Conservation (phyloP, 2,797 vertebrate genomes). For the Huso huso region DNA sequence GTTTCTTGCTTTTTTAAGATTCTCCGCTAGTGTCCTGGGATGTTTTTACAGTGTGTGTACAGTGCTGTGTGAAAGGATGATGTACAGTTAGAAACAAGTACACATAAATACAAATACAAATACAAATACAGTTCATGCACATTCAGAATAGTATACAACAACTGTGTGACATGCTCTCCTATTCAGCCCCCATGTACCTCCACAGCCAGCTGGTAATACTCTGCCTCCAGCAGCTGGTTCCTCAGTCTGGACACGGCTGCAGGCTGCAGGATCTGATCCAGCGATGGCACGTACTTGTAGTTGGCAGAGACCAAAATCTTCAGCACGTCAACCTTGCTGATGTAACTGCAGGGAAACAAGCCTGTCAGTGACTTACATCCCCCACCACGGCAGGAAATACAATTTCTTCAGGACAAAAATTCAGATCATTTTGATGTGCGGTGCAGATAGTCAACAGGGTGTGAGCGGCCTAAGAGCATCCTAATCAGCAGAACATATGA, state of each 20-base stretch:
- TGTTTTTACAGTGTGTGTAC: no score
- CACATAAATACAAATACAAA: not conserved
- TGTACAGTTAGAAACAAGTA: not conserved
- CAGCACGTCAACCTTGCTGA: slow-evolving; percentile 93
- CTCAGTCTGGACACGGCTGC: slow-evolving; percentile 80
- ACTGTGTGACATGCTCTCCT: not conserved
- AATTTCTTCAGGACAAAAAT: not conserved
- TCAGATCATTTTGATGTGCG: not conserved
- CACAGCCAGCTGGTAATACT: slow-evolving; percentile 88
- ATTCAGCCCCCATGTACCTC: slow-evolving; percentile 60
- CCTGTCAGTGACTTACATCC: no score
- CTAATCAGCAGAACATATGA: no score
- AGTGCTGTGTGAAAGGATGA: no score
- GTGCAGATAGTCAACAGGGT: no score
- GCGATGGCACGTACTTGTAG: slow-evolving; percentile 84
- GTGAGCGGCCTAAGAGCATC: no score
- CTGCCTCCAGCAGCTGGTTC: slow-evolving; percentile 86
- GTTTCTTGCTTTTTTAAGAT: no score
- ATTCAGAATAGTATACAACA: not conserved
- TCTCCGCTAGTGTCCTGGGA: no score
- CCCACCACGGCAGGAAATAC: not conserved
- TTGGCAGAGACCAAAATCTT: slow-evolving; percentile 86
- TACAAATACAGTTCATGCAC: not conserved
- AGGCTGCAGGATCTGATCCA: slow-evolving; percentile 85
- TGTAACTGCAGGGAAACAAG: slow-evolving; percentile 62